Base-by-base conservation (phyloP, 2,113 vertebrate species). In the Cyphomyrus discorhynchus region DNA sequence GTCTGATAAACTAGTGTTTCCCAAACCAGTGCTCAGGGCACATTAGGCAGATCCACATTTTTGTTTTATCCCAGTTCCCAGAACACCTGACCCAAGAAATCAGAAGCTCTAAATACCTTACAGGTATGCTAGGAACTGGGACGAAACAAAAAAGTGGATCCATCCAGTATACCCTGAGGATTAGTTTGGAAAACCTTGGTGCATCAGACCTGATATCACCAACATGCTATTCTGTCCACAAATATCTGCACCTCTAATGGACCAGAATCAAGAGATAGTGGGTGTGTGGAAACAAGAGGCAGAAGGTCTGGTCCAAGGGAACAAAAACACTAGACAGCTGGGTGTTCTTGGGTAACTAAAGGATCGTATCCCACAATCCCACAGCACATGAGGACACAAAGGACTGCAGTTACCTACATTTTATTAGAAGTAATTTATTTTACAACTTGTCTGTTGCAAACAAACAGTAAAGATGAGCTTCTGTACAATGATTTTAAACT, bases 341-440 rank as follows among this genome's bases (percentile, higher is more conserved):
- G 62, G 62, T 11, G n/a, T 27, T 31, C n/a, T 13, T 5, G 27
- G n/a, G 62, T 3, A 70, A 10, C 10, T n/a, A 66, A 27, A 56
- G 35, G 31, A 82, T 3, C 17, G 0, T 19, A 24, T 47, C 82
- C 39, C n/a, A 27, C 24, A 56, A 39, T 53, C 85, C 31, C 15
- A 50, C 35, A 45, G 87, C 9, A 88, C 1, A 87, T 88, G 90
- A 91, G 50, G 91, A 93, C 90, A 92, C 91, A 88, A 93, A 93
- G 86, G 91, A 90, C 93, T 94, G 93, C 94, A 95, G 94, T 95
- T 95, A 93, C 94, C 95, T 96, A 96, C 92, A 93, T 91, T 92
- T 96, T 96, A 95, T 96, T 96, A 93, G 95, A 94, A 95, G 95
- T 95, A 95, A 94, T 92, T 92, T 95, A 95, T 94, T 94, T 96